Evolutionary conservation across 2,797 vertebrate genomes (phyloP).

Genomic region (Pitangus sulphuratus): DNA sequence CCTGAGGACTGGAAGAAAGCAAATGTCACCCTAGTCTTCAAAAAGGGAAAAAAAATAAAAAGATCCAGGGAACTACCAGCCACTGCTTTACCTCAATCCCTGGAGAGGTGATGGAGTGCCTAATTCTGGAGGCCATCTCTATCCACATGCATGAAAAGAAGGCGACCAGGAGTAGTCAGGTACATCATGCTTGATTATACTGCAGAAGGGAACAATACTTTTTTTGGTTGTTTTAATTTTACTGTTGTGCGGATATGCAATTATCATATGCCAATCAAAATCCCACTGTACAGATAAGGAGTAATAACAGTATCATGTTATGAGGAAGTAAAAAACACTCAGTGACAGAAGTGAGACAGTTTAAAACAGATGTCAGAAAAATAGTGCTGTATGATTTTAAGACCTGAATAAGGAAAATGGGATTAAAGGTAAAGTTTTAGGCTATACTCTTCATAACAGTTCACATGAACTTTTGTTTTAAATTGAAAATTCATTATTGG

Average conservation of each 20-base stretch:
- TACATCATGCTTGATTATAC: not conserved
- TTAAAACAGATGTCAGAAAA: not conserved
- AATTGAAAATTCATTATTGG: not conserved
- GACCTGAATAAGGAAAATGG: not conserved
- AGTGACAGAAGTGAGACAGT: not conserved
- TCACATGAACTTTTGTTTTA: not conserved
- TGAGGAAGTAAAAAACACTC: not conserved
- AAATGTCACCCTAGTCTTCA: not conserved
- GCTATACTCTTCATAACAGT: not conserved
- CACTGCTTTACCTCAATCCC: not conserved
- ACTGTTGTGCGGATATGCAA: not conserved
- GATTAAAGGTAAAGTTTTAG: not conserved
- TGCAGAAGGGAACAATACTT: not conserved
- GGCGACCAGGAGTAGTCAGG: not conserved
- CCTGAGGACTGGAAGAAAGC: not conserved
- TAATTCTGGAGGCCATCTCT: not conserved
- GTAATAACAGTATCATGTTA: not conserved
- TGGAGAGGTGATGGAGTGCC: not conserved
- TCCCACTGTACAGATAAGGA: not conserved
- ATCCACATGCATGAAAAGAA: not conserved
- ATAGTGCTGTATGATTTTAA: not conserved
- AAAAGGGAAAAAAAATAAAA: not conserved
- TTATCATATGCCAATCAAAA: not conserved
- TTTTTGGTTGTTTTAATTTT: not conserved
- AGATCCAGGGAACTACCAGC: not conserved